phyloP scores from a whole-genome alignment of 1,140 invertebrate species.

The Asobara japonica region DNA sequence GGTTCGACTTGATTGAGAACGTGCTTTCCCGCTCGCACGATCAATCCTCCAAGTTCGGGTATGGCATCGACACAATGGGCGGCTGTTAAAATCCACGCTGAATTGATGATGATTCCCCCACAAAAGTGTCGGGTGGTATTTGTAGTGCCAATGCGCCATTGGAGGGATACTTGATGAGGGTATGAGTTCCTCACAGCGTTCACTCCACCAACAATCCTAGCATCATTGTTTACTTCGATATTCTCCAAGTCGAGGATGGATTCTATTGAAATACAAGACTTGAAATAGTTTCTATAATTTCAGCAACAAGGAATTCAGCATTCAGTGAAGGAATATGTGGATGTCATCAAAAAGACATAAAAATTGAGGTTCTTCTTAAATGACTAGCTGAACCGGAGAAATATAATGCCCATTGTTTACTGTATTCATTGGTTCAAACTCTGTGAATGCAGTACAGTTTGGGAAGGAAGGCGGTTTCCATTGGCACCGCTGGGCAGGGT shows the following conservation, averaged over 20 bases:
- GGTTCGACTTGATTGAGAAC: slow-evolving; percentile 45
- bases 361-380: no score
- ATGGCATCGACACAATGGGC: slow-evolving; percentile 65
- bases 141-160: slow-evolving; percentile 48
- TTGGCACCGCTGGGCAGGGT: no score
- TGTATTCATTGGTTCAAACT: no score
- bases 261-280: neutral
- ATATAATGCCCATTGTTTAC: no score
- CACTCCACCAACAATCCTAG: slow-evolving; percentile 63
- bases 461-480: no score
- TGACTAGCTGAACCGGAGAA: no score
- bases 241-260: neutral
- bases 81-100: slow-evolving; percentile 68
- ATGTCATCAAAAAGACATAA: no score
- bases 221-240: neutral
- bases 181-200: slow-evolving; percentile 57
- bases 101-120: slow-evolving; percentile 66
- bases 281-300: no score
- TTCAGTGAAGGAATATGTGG: no score
- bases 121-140: slow-evolving; percentile 65
- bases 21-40: slow-evolving; percentile 51
- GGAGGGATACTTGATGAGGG: slow-evolving; percentile 66
- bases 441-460: no score
- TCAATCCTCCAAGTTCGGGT: slow-evolving; percentile 38
- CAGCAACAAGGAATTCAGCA: no score